Base-by-base conservation (phyloP, 2,113 vertebrate species). In the Zosterops pallidus region DNA sequence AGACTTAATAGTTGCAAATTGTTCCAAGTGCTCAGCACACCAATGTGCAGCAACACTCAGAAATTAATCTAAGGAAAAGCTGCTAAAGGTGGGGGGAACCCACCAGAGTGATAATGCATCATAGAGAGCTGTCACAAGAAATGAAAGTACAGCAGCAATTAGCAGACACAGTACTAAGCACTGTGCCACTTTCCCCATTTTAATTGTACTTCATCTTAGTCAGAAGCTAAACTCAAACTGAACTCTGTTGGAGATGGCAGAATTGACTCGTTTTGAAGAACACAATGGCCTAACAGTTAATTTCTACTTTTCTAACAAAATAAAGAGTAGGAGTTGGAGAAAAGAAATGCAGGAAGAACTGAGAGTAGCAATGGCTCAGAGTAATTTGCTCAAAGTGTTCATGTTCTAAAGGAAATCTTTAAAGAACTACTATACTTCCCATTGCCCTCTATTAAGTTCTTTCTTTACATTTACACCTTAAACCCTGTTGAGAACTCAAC, bases 101-200 rank as follows among this genome's bases (percentile, higher is more conserved):
- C 72, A 94, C 89, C 72, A 88, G 89, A 88, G 76, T 86, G 92
- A 91, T 94, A 97, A 96, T 91, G 91, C 69, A 92, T 94, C 94
- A 67, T n/a, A 60, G 92, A 94, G 91, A 95, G 84, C 93, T 96
- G 96, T 96, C 95, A 97, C 86, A 94, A 95, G 94, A 94, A 94
- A 93, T 88, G 89, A 96, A 96, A 97, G 90, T 90, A 94, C 79
- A 71, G 71, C 81, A 96, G 93, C 93, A 96, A 96, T 96, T 96
- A 96, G 75, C 77, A 96, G 95, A 75, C 86, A 69, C 83, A 67
- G 81, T 91, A 85, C 95, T 92, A 94, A 90, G 92, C 94, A 94
- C 89, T 80, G 86, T 91, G 76, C 86, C 35, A 46, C 85, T 81
- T 68, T 80, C 71, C 49, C 78, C 70, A 52, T 94, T 94, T 91